Conservation (phyloP, 2,797 vertebrate species). For the Squalus acanthias region DNA sequence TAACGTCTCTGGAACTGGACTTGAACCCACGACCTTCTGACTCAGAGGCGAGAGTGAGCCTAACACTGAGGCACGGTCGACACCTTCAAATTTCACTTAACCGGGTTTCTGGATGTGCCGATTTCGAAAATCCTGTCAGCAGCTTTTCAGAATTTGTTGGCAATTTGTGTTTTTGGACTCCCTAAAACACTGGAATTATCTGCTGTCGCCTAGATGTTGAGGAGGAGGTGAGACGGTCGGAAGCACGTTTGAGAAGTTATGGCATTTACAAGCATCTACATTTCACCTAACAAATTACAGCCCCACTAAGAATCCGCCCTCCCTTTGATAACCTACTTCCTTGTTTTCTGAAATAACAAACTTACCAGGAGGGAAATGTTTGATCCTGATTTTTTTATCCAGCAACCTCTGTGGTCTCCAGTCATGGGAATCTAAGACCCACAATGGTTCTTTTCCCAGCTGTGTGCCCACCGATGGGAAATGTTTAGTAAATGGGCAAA, state of each 20-base stretch:
- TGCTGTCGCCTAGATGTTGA: not conserved
- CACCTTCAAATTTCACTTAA: not conserved
- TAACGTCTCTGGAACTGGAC: not conserved
- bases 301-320: not conserved
- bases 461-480: not conserved
- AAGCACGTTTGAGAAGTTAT: not conserved
- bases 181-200: not conserved
- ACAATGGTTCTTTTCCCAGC: not conserved
- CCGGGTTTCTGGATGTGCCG: not conserved
- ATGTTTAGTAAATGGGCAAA: not conserved
- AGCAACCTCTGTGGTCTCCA: not conserved
- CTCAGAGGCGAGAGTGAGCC: not conserved
- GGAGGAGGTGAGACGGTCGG: too few species aligned
- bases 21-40: not conserved
- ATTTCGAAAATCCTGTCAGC: not conserved
- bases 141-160: not conserved
- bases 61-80: not conserved
- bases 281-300: not conserved
- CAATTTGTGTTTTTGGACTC: not conserved
- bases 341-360: slow-evolving; percentile 15
- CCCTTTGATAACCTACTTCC: not conserved
- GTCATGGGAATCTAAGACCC: not conserved
- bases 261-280: not conserved
- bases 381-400: not conserved
- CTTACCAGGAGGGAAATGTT: not conserved